Conservation (phyloP, 1,140 invertebrate species). For the Tetramorium parvispinum region DNA sequence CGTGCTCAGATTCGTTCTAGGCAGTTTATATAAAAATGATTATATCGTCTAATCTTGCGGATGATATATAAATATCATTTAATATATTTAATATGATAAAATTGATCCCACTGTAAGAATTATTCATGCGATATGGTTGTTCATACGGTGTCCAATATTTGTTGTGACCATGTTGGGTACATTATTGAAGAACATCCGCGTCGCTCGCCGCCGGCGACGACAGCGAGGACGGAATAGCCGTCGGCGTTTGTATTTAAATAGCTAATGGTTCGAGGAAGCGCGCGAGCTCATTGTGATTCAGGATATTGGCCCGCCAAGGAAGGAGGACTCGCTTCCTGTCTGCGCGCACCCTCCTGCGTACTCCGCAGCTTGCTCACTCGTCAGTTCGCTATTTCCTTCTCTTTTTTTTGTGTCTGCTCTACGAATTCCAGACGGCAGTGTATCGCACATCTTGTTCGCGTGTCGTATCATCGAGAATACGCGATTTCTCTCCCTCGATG, state of each 20-base stretch:
- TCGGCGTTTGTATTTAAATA: slow-evolving; percentile 76
- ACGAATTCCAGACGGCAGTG: slow-evolving; percentile 42
- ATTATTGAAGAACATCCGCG: slow-evolving; percentile 1
- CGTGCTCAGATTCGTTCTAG: neutral
- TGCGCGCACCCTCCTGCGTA: slow-evolving; percentile 58
- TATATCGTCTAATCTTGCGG: neutral
- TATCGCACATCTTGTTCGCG: too few species aligned
- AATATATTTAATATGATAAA: neutral
- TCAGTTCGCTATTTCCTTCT: slow-evolving; percentile 49
- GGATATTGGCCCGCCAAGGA: slow-evolving; percentile 80
- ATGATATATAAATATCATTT: slow-evolving; percentile 11
- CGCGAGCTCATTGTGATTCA: slow-evolving; percentile 81
- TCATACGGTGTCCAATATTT: neutral
- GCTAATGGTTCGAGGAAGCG: slow-evolving; percentile 77
- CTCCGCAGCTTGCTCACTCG: slow-evolving; percentile 34
- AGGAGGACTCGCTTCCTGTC: slow-evolving; percentile 82
- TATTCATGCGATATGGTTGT: too few species aligned
- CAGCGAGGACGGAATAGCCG: slow-evolving; percentile 34
- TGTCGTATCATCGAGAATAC: neutral
- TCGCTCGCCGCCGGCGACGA: neutral
- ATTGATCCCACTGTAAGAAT: neutral
- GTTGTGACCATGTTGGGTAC: neutral
- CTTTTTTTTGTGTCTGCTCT: slow-evolving; percentile 29
- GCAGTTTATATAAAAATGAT: neutral
- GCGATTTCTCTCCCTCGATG: slow-evolving; percentile 13